These are phyloP conservation scores for Mechanitis mazaeus DNA, from an alignment of 2,888 invertebrate species.

Conservation along the genomic window DNA sequence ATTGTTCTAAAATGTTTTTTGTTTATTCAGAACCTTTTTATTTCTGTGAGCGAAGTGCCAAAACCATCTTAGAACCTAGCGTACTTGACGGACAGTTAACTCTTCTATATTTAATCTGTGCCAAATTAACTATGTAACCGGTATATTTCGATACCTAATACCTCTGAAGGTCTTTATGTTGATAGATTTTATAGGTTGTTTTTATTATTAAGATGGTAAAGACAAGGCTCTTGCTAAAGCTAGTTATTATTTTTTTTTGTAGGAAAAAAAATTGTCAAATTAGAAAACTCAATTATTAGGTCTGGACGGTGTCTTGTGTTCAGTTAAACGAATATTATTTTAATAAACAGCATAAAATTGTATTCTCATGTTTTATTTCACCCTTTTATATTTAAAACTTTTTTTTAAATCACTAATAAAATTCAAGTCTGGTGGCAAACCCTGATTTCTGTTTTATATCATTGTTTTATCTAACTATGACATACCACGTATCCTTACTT, in stretches of 20 bases:
- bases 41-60: constrained; percentile 46
- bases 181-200: constrained; percentile 76
- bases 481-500: too few relatives aligned
- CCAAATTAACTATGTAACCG: constrained; percentile 61
- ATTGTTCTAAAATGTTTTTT: constrained; percentile 35
- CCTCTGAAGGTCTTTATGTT: constrained; percentile 65
- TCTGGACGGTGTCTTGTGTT: constrained; percentile 73
- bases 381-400: not conserved
- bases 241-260: constrained; percentile 54
- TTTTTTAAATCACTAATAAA: too few relatives aligned
- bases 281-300: constrained; percentile 72
- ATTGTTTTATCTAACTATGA: too few relatives aligned
- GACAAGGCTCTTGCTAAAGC: constrained; percentile 49
- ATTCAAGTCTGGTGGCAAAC: too few relatives aligned
- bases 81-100: constrained; percentile 40
- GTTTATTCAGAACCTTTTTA: constrained; percentile 26
- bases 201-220: constrained; percentile 74
- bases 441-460: too few relatives aligned
- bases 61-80: constrained; percentile 61
- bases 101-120: constrained; percentile 52
- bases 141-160: constrained; percentile 42
- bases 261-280: constrained; percentile 63
- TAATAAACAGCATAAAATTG: constrained; percentile 75
- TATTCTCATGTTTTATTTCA: constrained; percentile 48
- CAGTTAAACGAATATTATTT: constrained; percentile 77